Base-by-base conservation (phyloP, 2,113 vertebrate species). In the Perccottus glenii region DNA sequence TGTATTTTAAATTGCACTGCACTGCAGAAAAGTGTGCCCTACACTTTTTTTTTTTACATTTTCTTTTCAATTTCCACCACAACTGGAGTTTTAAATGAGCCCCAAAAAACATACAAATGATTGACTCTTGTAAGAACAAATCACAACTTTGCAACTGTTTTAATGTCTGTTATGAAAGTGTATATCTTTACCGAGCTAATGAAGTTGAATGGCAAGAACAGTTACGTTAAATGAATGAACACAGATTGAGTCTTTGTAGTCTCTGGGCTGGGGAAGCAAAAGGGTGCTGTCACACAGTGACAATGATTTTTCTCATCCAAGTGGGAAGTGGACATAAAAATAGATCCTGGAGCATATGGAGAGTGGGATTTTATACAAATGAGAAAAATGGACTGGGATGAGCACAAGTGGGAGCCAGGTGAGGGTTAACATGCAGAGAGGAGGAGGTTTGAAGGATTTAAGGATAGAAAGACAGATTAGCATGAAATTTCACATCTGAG, bases 301-400 rank as follows among this genome's bases (percentile, higher is more conserved):
- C 75, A 49, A 27, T 27, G 19, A 27, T 27, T 27, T 27, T 3
- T 3, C 19, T 27, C 19, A 27, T 27, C 19, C 19, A 27, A 27
- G 19, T 27, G 19, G 19, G 19, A 70, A 87, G 79, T 56, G 49
- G 59, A 80, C 75, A 77, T 90, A 92, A 86, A 92, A 90, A 90
- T 90, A 91, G 83, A 87, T 61, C 80, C 63, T 57, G 59, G 45
- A 81, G 79, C 60, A 66, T 74, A 73, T 4, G 6, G 15, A 9
- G n/a, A 16, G 12, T 46, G 11, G 19, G 12, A 35, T 69, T 27
- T 6, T 32, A 38, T 40, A 64, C 10, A 49, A 53, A 68, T 27
- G 15, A 55, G 50, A 55, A 14, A 52, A 27, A 52, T 59, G 5
- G 14, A 66, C 53, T 49, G 43, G 15, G 47, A 55, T 57, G 16